Percentiles rank a stretch among this genome's conserved stretches.
Evolutionary conservation across 2,797 vertebrate species (phyloP).

Genomic region (Allobates femoralis): DNA sequence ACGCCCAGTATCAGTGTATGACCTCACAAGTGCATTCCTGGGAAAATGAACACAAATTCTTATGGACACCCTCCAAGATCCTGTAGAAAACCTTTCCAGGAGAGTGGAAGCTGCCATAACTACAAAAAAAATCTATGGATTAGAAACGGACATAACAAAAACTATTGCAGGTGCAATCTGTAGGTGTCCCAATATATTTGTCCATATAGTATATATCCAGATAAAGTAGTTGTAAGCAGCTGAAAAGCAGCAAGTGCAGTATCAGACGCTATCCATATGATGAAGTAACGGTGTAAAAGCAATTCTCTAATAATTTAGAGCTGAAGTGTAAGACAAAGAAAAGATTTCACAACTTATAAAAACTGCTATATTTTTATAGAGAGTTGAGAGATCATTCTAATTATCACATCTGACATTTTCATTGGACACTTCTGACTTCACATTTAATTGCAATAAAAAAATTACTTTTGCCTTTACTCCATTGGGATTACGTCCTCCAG

Average conservation of each 20-base stretch:
- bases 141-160: too few species aligned
- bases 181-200: too few species aligned
- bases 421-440: neutral
- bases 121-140: too few species aligned
- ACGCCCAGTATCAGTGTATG: too few species aligned
- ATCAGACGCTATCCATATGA: neutral
- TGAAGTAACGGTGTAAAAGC: neutral
- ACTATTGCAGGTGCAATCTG: too few species aligned
- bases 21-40: too few species aligned
- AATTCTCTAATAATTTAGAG: neutral
- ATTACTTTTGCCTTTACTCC: neutral
- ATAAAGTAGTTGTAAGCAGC: too few species aligned
- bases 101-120: too few species aligned
- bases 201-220: too few species aligned
- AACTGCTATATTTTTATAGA: neutral
- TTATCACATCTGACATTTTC: conserved; percentile 19
- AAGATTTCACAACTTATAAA: neutral
- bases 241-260: neutral
- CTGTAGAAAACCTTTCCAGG: too few species aligned
- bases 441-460: neutral
- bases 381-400: neutral
- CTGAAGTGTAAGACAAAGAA: neutral
- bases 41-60: too few species aligned
- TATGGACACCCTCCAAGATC: too few species aligned
- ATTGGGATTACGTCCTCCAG: neutral